Conservation (phyloP, 2,113 vertebrate species). For the Platycercus adscitus region DNA sequence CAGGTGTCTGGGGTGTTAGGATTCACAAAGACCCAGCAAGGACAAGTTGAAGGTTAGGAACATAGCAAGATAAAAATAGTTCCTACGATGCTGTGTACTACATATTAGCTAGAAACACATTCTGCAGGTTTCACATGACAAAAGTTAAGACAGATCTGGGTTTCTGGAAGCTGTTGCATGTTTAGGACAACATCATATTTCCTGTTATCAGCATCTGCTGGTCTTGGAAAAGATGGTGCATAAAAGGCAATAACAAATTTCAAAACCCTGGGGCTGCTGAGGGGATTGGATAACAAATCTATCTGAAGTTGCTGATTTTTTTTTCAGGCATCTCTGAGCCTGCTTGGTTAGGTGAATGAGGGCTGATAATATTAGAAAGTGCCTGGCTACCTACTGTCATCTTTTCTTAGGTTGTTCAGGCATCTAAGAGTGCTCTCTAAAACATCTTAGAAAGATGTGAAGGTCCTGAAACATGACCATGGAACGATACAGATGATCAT, state of each 20-base stretch:
- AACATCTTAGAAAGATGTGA: background rate
- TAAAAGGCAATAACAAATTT: background rate
- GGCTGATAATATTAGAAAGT: background rate
- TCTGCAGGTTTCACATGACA: background rate
- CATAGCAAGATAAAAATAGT: background rate
- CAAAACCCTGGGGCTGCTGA: background rate
- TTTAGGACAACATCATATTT: background rate
- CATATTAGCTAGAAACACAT: background rate
- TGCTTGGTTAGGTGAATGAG: background rate
- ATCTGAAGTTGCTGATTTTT: background rate
- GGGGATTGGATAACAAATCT: background rate
- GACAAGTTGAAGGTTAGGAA: background rate
- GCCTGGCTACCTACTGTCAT: background rate
- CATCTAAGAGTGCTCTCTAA: background rate
- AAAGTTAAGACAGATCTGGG: background rate
- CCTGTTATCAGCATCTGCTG: background rate
- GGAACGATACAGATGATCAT: background rate
- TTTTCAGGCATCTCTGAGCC: background rate
- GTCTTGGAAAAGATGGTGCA: background rate
- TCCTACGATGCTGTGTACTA: background rate
- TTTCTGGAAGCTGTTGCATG: background rate
- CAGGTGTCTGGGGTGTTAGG: background rate
- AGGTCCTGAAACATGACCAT: background rate
- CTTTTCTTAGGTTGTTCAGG: background rate
- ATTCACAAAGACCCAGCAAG: background rate